These are phyloP conservation scores for Crotalus helleri DNA, from an alignment of 2,113 vertebrate genomes.

Conservation along the genomic window DNA sequence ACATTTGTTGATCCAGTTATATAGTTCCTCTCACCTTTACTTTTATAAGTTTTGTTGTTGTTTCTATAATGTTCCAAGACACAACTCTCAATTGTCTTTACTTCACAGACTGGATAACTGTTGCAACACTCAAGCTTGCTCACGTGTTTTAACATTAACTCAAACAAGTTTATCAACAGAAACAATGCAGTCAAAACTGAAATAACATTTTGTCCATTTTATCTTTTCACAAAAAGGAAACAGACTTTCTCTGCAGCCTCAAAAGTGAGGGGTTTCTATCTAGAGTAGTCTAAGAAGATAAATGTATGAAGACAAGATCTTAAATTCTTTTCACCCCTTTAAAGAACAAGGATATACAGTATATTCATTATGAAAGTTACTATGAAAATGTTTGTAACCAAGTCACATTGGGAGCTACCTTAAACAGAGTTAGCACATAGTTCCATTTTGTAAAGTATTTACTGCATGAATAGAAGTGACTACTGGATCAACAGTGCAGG, in stretches of 20 bases:
- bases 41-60: not conserved
- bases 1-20: not conserved
- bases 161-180: not conserved
- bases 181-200: not conserved
- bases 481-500: not conserved
- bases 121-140: not conserved
- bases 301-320: not conserved
- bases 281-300: not conserved
- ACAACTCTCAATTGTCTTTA: not conserved
- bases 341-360: not conserved
- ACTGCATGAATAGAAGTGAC: not conserved
- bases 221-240: not conserved
- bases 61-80: slow-evolving; percentile 1
- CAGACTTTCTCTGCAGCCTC: not conserved
- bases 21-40: not conserved
- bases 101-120: not conserved
- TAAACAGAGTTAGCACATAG: not conserved
- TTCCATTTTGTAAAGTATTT: not conserved
- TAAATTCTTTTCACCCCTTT: not conserved
- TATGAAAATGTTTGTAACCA: too few species aligned
- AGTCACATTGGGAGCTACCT: not conserved
- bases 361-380: not conserved
- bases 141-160: not conserved
- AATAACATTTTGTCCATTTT: not conserved
- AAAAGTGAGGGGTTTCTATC: not conserved